These are phyloP conservation scores for Austrolebias charrua DNA, from an alignment of 2,797 vertebrate species.

Conservation along the genomic window DNA sequence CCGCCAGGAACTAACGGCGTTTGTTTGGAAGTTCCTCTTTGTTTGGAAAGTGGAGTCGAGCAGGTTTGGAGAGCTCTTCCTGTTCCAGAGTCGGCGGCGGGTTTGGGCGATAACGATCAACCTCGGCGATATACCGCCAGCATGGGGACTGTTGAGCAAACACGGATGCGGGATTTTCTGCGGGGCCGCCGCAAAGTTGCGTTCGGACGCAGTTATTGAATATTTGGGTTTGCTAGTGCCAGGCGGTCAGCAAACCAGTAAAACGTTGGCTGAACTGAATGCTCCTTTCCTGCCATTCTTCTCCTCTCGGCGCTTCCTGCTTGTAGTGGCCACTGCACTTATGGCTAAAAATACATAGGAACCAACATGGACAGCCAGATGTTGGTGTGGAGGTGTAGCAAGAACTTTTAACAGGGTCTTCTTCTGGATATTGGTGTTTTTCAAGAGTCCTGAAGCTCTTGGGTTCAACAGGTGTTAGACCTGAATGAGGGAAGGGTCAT, in stretches of 20 bases:
- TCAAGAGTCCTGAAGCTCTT: neutral
- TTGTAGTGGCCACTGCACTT: slow-evolving; percentile 71
- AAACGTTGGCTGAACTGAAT: slow-evolving; percentile 70
- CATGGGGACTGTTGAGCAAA: slow-evolving; percentile 38
- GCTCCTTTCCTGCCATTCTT: slow-evolving; percentile 86
- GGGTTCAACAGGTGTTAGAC: slow-evolving; percentile 55
- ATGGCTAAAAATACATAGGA: slow-evolving; percentile 80
- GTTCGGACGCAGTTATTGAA: slow-evolving; percentile 40
- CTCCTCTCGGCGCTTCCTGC: slow-evolving; percentile 81
- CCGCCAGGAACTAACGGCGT: slow-evolving; percentile 27
- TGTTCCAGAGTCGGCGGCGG: slow-evolving; percentile 56
- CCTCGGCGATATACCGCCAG: neutral
- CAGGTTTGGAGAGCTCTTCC: slow-evolving; percentile 69
- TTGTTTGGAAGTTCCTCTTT: slow-evolving; percentile 21
- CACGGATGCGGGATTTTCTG: slow-evolving; percentile 50
- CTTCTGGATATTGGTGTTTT: neutral
- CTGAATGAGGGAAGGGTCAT: slow-evolving; percentile 7
- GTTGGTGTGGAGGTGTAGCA: slow-evolving; percentile 1
- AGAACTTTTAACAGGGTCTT: neutral
- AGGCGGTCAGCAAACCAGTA: slow-evolving; percentile 58
- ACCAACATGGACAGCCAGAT: slow-evolving; percentile 51
- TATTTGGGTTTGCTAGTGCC: slow-evolving; percentile 30
- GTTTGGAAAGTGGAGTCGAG: slow-evolving; percentile 30
- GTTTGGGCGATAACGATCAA: too few species aligned
- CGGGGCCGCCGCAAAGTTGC: slow-evolving; percentile 38